phyloP scores from a whole-genome alignment of 2,797 vertebrate species.

The Yasuhikotakia modesta region DNA sequence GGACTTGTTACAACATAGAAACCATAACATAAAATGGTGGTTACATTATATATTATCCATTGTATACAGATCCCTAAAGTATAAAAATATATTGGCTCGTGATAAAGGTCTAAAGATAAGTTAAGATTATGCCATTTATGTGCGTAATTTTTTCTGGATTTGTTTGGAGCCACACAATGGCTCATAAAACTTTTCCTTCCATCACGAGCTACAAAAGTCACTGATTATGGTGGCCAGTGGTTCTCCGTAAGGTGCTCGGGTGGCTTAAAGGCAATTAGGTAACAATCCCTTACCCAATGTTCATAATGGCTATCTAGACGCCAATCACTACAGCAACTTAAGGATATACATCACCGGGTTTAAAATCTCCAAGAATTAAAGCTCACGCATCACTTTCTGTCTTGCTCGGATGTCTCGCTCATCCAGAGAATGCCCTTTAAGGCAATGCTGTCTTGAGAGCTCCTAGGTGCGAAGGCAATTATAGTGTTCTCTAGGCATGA shows the following conservation, averaged over 20 bases:
- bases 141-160: constrained; percentile 26
- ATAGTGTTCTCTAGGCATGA: not conserved
- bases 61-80: constrained; percentile 34
- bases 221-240: constrained; percentile 71
- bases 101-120: constrained; percentile 40
- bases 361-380: constrained; percentile 54
- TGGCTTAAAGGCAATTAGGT: constrained; percentile 78
- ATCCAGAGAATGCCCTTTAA: not conserved
- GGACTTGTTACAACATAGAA: constrained; percentile 18
- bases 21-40: not conserved
- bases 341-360: constrained; percentile 14
- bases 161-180: not conserved
- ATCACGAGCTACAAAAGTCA: constrained; percentile 35
- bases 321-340: constrained; percentile 42
- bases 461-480: constrained; percentile 1
- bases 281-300: constrained; percentile 71
- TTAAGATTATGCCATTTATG: constrained; percentile 35
- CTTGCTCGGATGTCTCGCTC: not conserved
- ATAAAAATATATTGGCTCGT: constrained; percentile 43
- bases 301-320: constrained; percentile 72
- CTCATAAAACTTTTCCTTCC: constrained; percentile 5
- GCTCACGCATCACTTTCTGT: constrained; percentile 11
- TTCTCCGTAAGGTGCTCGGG: constrained; percentile 92
- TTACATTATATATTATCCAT: constrained; percentile 23
- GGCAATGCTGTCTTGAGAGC: constrained; percentile 17